A percentile compares a stretch with the other conserved stretches of the same genome.
Evolutionary conservation across 2,888 invertebrate species (phyloP).

Genomic region (Nesidiocoris tenuis): DNA sequence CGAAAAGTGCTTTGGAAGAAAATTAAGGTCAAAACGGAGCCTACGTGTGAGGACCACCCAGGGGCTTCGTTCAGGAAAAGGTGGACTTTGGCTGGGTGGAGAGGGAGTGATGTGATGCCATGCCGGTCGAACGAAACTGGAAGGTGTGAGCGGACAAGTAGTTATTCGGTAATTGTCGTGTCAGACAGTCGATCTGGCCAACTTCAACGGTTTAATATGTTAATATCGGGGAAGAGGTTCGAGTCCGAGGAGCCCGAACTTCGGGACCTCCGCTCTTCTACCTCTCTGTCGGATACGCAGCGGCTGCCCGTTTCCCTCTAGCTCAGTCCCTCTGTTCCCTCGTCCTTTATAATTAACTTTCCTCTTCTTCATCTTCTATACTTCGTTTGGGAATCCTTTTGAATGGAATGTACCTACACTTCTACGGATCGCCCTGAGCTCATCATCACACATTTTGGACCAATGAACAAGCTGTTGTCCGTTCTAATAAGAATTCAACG

Average conservation of each 20-base stretch:
- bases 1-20: slow-evolving; percentile 4
- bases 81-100: background rate
- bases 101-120: background rate
- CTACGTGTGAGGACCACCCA: slow-evolving; percentile 38
- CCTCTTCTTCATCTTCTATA: slow-evolving; percentile 1
- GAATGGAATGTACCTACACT: slow-evolving; percentile 37
- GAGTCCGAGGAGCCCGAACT: background rate
- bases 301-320: slow-evolving; percentile 5
- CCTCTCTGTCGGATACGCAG: background rate
- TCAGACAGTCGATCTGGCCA: slow-evolving; percentile 42
- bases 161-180: slow-evolving; percentile 41
- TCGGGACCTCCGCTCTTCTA: background rate
- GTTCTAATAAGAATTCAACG: too few relatives aligned
- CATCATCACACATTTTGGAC: slow-evolving; percentile 10
- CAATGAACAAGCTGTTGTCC: too few relatives aligned
- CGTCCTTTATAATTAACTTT: slow-evolving; percentile 40
- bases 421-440: slow-evolving; percentile 1
- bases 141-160: slow-evolving; percentile 43
- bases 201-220: slow-evolving; percentile 45
- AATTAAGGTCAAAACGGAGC: slow-evolving; percentile 36
- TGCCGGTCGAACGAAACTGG: background rate
- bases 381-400: slow-evolving; percentile 1
- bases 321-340: background rate
- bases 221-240: slow-evolving; percentile 25
- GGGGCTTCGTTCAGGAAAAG: background rate